Evolutionary conservation across 1,140 invertebrate genomes (phyloP), one percentile per base, ranked within the genome.

Genomic region (Cydia pomonella): DNA sequence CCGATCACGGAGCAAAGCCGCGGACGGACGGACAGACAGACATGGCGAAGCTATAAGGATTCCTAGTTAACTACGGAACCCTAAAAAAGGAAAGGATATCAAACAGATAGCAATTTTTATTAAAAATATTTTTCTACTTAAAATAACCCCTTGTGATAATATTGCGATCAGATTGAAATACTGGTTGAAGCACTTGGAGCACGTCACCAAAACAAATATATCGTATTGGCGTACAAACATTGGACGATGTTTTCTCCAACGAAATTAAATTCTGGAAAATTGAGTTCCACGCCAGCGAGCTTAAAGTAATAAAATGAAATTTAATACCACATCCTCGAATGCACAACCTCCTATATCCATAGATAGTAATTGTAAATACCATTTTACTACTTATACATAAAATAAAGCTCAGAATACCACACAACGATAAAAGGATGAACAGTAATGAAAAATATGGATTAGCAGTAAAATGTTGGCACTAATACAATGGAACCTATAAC

Each of bases 251-350:
- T 59, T 59, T 59, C 53, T 59, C 9, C 53, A 12, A 21, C 53
- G 21, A 59, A 59, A 59, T 59, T 59, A 59, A 59, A 59, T 59
- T 59, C 53, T 21, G 18, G 53, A 23, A 59, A 59, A 59, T 23
- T 12, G 53, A 59, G 53, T 59, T 59, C 53, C 53, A 59, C 21
- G 53, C 53, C 10, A 59, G 53, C 53, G 53, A 23, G 53, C 21
- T 59, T 59, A 59, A 21, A 59, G 53, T 59, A 59, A 59, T 59
- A 59, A 59, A 59, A 59, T 59, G 53, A 59, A 53, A 59, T 59
- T 59, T 59, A 59, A 59, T 59, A 59, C 53, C 10, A 12, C 53
- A 7, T 23, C 1, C 53, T 23, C 53, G n/a, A 23, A 23, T 10
- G 16, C 21, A 23, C 3, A 12, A 59, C 21, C 18, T 3, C 21